These are phyloP conservation scores for Theristus sp. DNA, from an alignment of 2,888 invertebrate genomes.

Conservation along the genomic window DNA sequence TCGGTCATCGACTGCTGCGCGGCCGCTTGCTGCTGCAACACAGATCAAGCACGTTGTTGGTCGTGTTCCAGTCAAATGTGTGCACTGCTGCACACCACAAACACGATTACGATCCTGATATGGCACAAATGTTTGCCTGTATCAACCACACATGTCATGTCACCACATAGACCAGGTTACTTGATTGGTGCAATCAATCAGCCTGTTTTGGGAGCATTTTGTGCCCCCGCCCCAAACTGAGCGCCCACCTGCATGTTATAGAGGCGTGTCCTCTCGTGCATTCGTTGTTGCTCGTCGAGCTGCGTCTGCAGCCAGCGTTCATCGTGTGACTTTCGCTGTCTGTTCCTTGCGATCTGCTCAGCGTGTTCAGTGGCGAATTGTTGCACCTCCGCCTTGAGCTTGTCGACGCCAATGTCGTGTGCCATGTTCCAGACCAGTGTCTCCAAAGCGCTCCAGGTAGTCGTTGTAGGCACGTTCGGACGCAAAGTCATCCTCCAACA, in stretches of 20 bases:
- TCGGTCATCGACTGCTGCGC: no score
- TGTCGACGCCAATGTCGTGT: conserved; percentile 13
- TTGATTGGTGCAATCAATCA: no score
- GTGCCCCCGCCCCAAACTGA: no score
- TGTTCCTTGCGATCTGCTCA: conserved; percentile 20
- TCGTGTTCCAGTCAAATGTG: no score
- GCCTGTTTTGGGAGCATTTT: no score
- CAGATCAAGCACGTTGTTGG: no score
- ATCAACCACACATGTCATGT: no score
- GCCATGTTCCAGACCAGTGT: conserved; percentile 17
- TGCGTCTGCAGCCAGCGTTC: conserved; percentile 57
- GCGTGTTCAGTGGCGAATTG: conserved; percentile 16
- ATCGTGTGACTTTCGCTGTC: conserved; percentile 40
- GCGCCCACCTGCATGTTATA: background rate
- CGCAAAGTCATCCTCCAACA: conserved; percentile 78
- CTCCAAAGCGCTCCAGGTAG: conserved; percentile 85
- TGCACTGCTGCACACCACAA: no score
- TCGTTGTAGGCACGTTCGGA: conserved; percentile 70
- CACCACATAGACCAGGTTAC: no score
- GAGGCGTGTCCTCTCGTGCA: background rate
- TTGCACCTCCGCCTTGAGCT: conserved; percentile 11
- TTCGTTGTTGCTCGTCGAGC: conserved; percentile 18
- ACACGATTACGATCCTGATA: no score
- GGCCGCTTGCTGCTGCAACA: background rate
- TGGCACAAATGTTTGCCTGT: no score